Percentiles rank a stretch among this genome's conserved stretches.
Conservation (phyloP, 2,113 vertebrate species). For the Albula glossodonta region DNA sequence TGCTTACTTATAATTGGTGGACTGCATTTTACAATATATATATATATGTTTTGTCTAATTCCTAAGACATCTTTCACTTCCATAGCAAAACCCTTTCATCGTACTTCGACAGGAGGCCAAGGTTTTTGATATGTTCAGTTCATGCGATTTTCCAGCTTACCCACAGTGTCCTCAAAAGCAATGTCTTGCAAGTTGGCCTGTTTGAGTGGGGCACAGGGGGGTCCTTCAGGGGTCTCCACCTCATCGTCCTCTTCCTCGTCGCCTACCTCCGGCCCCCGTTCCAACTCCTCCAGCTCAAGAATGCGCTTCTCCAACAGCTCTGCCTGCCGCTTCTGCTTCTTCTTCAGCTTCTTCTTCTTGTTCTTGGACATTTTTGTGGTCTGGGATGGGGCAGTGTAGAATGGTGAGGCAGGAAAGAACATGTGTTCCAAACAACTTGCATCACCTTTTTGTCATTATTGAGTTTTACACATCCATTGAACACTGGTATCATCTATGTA, state of each 20-base stretch:
- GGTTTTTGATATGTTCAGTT: too few species aligned
- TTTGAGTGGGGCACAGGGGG: slow-evolving; percentile 43
- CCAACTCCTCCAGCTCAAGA: slow-evolving; percentile 86
- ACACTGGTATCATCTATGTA: too few species aligned
- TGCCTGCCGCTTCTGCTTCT: slow-evolving; percentile 94
- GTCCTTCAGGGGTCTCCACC: slow-evolving; percentile 72
- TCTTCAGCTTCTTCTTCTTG: slow-evolving; percentile 96
- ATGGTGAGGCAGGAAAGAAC: background rate
- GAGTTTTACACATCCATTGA: too few species aligned
- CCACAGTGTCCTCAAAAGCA: slow-evolving; percentile 42
- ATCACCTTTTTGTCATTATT: too few species aligned
- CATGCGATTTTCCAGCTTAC: slow-evolving; percentile 41
- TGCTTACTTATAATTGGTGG: background rate
- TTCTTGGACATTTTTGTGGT: slow-evolving; percentile 95
- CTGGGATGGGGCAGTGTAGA: slow-evolving; percentile 51
- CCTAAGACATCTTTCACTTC: too few species aligned
- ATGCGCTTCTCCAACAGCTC: slow-evolving; percentile 90
- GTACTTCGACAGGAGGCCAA: too few species aligned
- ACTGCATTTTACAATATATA: too few species aligned
- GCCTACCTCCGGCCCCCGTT: slow-evolving; percentile 56
- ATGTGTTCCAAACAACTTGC: background rate
- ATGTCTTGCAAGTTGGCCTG: slow-evolving; percentile 58
- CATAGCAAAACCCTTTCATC: too few species aligned
- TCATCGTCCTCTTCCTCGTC: slow-evolving; percentile 64
- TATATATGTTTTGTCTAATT: too few species aligned